phyloP scores from a whole-genome alignment of 2,888 invertebrate species.

The Pardosa pseudoannulata region DNA sequence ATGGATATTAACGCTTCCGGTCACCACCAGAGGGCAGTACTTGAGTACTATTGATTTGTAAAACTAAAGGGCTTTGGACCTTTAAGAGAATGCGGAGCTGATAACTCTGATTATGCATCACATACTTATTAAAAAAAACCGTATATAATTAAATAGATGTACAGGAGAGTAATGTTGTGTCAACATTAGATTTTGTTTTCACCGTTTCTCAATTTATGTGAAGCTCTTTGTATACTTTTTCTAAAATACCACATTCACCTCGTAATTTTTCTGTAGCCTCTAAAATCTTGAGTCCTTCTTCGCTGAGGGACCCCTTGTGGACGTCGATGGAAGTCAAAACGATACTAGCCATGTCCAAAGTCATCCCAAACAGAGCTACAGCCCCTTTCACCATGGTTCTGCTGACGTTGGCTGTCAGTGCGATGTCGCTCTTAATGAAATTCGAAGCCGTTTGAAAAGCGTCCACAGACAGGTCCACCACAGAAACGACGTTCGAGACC shows the following conservation, averaged over 20 bases:
- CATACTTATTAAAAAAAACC: no score
- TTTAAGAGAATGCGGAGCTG: no score
- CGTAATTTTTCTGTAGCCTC: neutral
- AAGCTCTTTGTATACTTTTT: neutral
- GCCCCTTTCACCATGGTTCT: neutral
- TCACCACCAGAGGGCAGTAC: no score
- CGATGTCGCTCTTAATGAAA: neutral
- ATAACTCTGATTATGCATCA: no score
- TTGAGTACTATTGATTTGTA: no score
- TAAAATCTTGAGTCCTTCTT: neutral
- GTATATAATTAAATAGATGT: no score
- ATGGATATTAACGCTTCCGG: no score
- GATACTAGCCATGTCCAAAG: neutral
- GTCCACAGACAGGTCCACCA: neutral
- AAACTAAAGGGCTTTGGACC: no score
- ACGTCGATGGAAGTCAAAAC: neutral
- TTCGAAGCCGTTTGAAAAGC: neutral
- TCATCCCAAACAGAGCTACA: neutral
- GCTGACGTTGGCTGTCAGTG: neutral
- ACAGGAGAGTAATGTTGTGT: no score
- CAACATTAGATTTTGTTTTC: no score
- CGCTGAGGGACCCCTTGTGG: neutral
- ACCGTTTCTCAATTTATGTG: no score
- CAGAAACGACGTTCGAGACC: neutral
- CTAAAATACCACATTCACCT: neutral